Evolutionary conservation across 2,797 vertebrate species (phyloP), one percentile per base, ranked within the genome.

Genomic region (Xenopus petersii): DNA sequence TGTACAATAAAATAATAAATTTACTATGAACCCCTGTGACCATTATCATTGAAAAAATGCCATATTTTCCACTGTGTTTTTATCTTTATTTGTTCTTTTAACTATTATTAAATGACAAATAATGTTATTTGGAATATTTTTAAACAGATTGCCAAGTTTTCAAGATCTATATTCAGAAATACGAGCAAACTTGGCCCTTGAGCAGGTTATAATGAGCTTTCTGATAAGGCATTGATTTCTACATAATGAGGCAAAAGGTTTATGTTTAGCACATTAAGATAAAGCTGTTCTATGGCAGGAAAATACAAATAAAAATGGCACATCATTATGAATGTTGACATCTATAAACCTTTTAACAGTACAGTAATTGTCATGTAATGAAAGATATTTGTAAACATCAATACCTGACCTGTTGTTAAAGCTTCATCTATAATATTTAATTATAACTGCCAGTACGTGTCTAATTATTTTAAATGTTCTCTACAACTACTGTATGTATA

Each of bases 251-350:
- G 61, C 48, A 66, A 68, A 68, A 11, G 47, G 16, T 60, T 76
- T 79, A 74, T 71, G 67, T 79, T 68, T 72, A 80, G 75, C 74
- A 80, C n/a, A 42, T 81, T 81, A 74, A 63, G 80, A 74, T 79
- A 77, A 70, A 73, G 71, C 66, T 76, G 49, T 73, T 80, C 74
- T 74, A 81, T 79, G 71, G 56, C 76, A 70, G 76, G 81, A 79
- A 49, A 78, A 59, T 67, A 58, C 66, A 72, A 73, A 73, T 79
- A 68, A 82, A 83, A 81, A 74, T n/a, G 59, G 54, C 67, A 63
- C 60, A 65, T 76, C 51, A 56, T 61, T 73, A 67, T 75, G 73
- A 82, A 72, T 71, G 75, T 30, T 70, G 75, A 80, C 75, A 81
- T 82, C 81, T 72, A 78, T 63, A 81, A 84, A 74, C 51, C 46